phyloP scores from a whole-genome alignment of 2,888 invertebrate genomes.

The Rhagophthalmus giganteus region DNA sequence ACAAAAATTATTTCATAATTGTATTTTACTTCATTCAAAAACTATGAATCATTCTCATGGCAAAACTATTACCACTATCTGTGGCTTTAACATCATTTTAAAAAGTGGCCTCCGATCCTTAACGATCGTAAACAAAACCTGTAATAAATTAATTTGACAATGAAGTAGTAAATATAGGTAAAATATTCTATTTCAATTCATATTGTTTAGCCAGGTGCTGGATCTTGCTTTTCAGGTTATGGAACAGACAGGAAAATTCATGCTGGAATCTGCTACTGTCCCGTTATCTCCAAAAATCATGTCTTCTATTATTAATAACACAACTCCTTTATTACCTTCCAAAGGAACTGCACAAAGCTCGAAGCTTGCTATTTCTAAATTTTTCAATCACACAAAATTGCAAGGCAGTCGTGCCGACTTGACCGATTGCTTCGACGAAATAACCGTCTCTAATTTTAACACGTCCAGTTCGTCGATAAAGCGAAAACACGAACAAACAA shows the following conservation, averaged over 20 bases:
- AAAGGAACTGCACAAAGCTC: neutral
- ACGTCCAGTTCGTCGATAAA: constrained; percentile 32
- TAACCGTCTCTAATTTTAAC: constrained; percentile 19
- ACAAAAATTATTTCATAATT: no score
- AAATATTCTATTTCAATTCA: neutral
- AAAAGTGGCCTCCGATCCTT: no score
- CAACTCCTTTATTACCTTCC: neutral
- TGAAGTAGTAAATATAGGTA: neutral
- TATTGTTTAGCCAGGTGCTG: constrained; percentile 42
- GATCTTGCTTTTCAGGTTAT: constrained; percentile 69
- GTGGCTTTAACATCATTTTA: no score
- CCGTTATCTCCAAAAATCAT: constrained; percentile 37
- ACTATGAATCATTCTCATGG: no score
- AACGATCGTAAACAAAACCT: no score
- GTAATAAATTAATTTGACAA: no score
- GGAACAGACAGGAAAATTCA: constrained; percentile 69
- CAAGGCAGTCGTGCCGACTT: constrained; percentile 37
- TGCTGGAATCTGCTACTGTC: constrained; percentile 67
- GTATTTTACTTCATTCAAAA: no score
- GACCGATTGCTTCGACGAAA: constrained; percentile 36
- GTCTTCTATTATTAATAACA: constrained; percentile 10
- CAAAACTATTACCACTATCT: no score
- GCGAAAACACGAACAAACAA: constrained; percentile 40
- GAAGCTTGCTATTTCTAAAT: constrained; percentile 14
- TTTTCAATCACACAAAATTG: constrained; percentile 42